Evolutionary conservation across 2,888 invertebrate species (phyloP).

Genomic region (Byasa hedistus): DNA sequence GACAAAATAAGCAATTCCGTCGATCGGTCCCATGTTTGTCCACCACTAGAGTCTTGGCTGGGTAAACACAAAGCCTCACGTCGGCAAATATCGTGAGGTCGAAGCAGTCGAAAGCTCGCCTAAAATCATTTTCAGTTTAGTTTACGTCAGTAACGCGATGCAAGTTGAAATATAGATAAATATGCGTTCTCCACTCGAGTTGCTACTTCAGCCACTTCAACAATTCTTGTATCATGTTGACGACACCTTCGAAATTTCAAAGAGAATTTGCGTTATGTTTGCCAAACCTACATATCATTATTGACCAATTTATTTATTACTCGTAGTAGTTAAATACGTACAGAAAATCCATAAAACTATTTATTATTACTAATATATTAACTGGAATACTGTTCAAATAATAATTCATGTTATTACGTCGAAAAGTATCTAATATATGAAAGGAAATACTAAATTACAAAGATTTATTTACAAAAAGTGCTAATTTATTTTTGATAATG

Average conservation of each 20-base stretch:
- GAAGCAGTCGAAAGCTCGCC: slow-evolving; percentile 66
- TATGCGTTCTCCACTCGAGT: slow-evolving; percentile 44
- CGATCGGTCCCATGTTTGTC: slow-evolving; percentile 77
- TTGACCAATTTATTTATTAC: neutral
- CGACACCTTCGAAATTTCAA: slow-evolving; percentile 39
- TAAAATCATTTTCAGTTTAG: slow-evolving; percentile 67
- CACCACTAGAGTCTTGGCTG: slow-evolving; percentile 78
- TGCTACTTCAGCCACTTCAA: slow-evolving; percentile 38
- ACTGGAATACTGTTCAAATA: no score
- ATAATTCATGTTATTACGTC: no score
- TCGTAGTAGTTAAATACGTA: no score
- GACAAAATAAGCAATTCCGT: slow-evolving; percentile 80
- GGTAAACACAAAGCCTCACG: slow-evolving; percentile 76
- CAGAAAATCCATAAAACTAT: no score
- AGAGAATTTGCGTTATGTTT: slow-evolving; percentile 25
- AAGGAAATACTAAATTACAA: no score
- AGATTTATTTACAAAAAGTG: no score
- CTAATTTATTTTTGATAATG: no score
- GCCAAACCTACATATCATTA: slow-evolving; percentile 9
- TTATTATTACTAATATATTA: no score
- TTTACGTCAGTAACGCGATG: slow-evolving; percentile 43
- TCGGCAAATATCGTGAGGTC: slow-evolving; percentile 76
- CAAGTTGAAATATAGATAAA: slow-evolving; percentile 52
- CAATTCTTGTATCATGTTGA: slow-evolving; percentile 42
- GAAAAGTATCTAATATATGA: no score